Evolutionary conservation across 64 coral and sea anemone species (phyloP).

Genomic region (Actinia tenebrosa): DNA sequence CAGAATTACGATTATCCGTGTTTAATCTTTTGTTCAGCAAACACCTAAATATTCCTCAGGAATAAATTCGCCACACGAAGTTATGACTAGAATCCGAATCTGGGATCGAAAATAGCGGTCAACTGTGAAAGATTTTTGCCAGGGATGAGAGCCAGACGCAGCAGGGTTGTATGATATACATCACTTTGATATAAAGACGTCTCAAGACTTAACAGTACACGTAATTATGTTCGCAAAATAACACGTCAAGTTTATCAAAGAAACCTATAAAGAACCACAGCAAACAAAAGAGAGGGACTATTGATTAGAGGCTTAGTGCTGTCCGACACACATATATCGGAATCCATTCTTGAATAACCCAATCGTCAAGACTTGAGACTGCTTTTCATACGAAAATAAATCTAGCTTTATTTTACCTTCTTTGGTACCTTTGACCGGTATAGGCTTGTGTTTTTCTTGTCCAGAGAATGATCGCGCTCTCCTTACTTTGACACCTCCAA

Average conservation of each 20-base stretch:
- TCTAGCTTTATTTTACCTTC: constrained; percentile 20
- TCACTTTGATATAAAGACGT: neutral
- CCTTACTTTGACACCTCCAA: constrained; percentile 53
- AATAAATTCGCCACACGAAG: neutral
- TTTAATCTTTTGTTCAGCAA: neutral
- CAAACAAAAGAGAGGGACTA: neutral
- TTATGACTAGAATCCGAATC: neutral
- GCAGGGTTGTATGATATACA: neutral
- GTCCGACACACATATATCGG: neutral
- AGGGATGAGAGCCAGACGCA: neutral
- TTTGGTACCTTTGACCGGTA: constrained; percentile 11
- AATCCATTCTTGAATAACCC: neutral
- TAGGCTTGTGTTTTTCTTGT: constrained; percentile 60
- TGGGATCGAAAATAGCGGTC: neutral
- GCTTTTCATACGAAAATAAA: too few species aligned
- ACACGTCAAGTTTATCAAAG: constrained; percentile 1
- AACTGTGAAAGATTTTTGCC: neutral
- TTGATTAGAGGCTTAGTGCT: neutral
- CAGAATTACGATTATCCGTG: neutral
- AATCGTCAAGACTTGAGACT: neutral
- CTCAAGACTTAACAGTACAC: neutral
- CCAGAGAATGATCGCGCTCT: constrained; percentile 60
- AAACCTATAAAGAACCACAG: neutral
- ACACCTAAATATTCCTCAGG: neutral
- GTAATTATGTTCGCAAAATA: neutral